Base-by-base conservation (phyloP, 2,797 vertebrate species). In the Loriculus beryllinus region DNA sequence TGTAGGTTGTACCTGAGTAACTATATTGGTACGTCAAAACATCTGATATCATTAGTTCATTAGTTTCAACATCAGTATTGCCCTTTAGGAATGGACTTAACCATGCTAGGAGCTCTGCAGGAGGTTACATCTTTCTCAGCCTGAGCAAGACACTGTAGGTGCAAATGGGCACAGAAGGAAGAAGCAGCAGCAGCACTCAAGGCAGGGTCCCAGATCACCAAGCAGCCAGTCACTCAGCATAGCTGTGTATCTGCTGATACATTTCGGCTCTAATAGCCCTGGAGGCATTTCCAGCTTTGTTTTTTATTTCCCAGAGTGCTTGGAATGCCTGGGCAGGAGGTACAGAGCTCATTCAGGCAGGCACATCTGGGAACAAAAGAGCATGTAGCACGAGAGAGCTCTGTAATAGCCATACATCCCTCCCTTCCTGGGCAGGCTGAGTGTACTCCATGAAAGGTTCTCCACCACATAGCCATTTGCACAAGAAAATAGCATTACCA, bases 301-400 rank as follows among this genome's bases (percentile, higher is more conserved):
- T 35, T 57, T 57, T 35, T 57, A 10, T 22, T 35, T 57, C 33
- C 33, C 54, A 20, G 25, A 51, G 59, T 4, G 23, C 47, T 59
- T 6, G 3, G 71, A 15, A 19, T 90, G 78, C 7, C 26, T 0
- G 3, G 40, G 35, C 4, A 4, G 68, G 43, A 91, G 48, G 11
- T 10, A 5, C 68, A 81, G 57, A 83, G 40, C 29, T 65, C 23
- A 0, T 37, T 69, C 0, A 0, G 39, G 9, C 14, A 45, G 35
- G 40, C 12, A 51, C 22, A 52, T 64, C 35, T 72, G 9, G 18
- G 47, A 76, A 39, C 5, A 82, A 67, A 77, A 65, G 23, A 51
- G 22, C 52, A 51, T 2, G 33, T 7, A 57, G 40, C 48, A 37
- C 45, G 74, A 42, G 81, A 45, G 21, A 81, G 11, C 2, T 2